Base-by-base conservation (phyloP, 2,113 vertebrate species). In the Rhinogobius similis region DNA sequence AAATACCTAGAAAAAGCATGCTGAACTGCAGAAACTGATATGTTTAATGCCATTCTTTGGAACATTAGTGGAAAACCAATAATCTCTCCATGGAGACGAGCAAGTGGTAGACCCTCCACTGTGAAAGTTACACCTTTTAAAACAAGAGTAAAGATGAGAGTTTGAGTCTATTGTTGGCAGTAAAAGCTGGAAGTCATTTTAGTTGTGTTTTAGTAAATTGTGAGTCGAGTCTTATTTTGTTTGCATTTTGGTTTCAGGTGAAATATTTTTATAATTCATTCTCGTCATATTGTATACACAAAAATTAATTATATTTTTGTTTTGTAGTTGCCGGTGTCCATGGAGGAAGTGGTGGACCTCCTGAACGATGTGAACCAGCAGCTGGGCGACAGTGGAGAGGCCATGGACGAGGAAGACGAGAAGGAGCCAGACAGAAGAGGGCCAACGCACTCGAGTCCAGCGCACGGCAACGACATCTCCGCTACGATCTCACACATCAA, bases 261-360 rank as follows among this genome's bases (percentile, higher is more conserved):
- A 43, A 43, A 14, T 43, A 43, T 14, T 43, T 43, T 12, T 12
- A 43, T 43, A 12, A 14, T 43, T 43, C n/a, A n/a, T n/a, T n/a
- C n/a, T n/a, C n/a, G n/a, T n/a, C n/a, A n/a, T n/a, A n/a, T n/a
- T n/a, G n/a, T n/a, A n/a, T n/a, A n/a, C n/a, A n/a, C 41, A 3
- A 8, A 36, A 36, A 36, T 36, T 48, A 3, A 0, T 48, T 20
- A 44, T 13, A 6, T 7, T 21, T 43, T 78, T 82, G 46, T 86
- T 71, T 59, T 75, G 4, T 48, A 98, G 97, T 86, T 99, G 66
- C 96, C 97, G 0, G 95, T 98, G 58, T 92, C 95, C 11, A 77
- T 98, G 87, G 97, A 97, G 79, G 94, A 95, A 61, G 92, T 99
- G 56, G 91, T 94, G 73, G 96, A 98, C 75, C 93, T 96, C 86